A percentile compares a stretch with the other conserved stretches of the same genome.
These are phyloP conservation scores for Pelochelys cantorii DNA, from an alignment of 2,797 vertebrate genomes.

Conservation along the genomic window DNA sequence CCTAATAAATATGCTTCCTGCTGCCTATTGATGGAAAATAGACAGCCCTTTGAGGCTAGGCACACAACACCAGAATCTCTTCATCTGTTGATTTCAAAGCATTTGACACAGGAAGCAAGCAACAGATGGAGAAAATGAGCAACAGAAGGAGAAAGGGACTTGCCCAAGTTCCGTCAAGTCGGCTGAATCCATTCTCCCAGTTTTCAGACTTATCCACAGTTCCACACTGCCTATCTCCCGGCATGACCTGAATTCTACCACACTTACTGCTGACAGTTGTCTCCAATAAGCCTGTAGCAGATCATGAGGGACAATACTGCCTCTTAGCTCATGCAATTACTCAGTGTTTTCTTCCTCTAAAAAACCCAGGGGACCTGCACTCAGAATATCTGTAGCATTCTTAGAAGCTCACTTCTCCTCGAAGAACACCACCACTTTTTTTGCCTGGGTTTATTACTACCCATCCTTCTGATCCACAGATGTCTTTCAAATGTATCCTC, in stretches of 20 bases:
- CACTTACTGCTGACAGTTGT: not conserved
- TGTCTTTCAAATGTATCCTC: not conserved
- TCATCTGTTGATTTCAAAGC: not conserved
- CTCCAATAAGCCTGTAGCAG: not conserved
- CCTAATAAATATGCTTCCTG: not conserved
- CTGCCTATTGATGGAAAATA: not conserved
- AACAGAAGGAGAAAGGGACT: not conserved
- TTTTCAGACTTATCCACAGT: not conserved
- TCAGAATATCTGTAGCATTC: too few species aligned
- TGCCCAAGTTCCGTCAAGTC: not conserved
- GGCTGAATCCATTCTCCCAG: not conserved
- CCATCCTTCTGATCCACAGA: not conserved
- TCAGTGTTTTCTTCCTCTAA: not conserved
- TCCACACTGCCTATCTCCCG: not conserved
- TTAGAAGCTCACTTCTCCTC: not conserved
- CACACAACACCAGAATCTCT: not conserved
- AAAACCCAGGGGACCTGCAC: not conserved
- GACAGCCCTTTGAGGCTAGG: not conserved
- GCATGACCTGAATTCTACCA: not conserved
- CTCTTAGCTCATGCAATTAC: not conserved
- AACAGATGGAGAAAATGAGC: not conserved
- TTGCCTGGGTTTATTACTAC: not conserved
- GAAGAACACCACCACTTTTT: not conserved
- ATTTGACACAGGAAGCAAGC: not conserved
- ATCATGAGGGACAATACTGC: not conserved